Conservation (phyloP, 92 coral and sea anemone genomes). For the Parazoanthus atlanticus region DNA sequence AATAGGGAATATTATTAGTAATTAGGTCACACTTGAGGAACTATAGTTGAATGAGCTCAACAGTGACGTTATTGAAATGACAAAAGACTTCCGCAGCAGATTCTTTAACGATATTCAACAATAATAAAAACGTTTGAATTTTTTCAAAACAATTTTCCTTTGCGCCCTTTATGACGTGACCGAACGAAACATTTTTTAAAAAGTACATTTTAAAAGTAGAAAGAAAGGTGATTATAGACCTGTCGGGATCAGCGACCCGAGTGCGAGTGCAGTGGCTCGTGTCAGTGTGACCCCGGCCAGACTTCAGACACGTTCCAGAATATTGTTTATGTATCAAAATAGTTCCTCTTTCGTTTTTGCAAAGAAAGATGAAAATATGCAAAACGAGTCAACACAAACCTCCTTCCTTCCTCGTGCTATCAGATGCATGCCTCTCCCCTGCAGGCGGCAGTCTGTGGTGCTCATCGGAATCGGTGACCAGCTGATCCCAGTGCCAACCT, state of each 20-base stretch:
- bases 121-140: too few relatives aligned
- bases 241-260: background rate
- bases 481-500: background rate
- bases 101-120: too few relatives aligned
- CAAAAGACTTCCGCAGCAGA: too few relatives aligned
- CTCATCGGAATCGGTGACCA: slow-evolving; percentile 3
- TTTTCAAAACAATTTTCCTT: too few relatives aligned
- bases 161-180: background rate
- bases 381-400: background rate
- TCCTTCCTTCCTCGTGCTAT: background rate
- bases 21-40: too few relatives aligned
- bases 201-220: too few relatives aligned
- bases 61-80: too few relatives aligned
- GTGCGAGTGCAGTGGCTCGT: slow-evolving; percentile 13
- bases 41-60: too few relatives aligned
- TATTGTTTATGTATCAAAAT: background rate
- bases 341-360: background rate
- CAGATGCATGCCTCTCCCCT: background rate
- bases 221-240: background rate
- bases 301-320: too few relatives aligned
- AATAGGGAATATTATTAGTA: too few relatives aligned
- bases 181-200: background rate
- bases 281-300: background rate
- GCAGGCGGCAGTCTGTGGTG: background rate
- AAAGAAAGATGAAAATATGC: background rate